These are phyloP conservation scores for Andrena dorsata DNA, from an alignment of 2,888 invertebrate species.

Conservation along the genomic window DNA sequence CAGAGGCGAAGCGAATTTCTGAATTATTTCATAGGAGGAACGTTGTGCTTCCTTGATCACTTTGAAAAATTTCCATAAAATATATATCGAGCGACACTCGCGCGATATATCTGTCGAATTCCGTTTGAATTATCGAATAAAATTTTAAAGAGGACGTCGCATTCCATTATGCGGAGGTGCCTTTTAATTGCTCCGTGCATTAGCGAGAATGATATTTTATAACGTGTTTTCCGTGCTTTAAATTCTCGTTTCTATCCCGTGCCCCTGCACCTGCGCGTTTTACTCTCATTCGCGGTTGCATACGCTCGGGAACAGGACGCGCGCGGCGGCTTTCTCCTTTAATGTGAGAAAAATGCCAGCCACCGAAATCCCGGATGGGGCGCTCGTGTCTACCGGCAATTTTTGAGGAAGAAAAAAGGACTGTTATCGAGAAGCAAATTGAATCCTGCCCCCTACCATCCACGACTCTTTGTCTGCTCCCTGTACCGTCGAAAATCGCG, in stretches of 20 bases:
- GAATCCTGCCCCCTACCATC: constrained; percentile 15
- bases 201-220: not conserved
- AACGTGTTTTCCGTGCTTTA: not conserved
- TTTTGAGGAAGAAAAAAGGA: not conserved
- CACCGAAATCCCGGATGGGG: not conserved
- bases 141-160: not conserved
- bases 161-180: not conserved
- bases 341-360: not conserved
- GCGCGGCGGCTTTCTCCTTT: not conserved
- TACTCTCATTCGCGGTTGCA: not conserved
- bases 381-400: constrained; percentile 24
- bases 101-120: not conserved
- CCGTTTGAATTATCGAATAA: not conserved
- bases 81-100: not conserved
- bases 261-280: not conserved
- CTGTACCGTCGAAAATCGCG: constrained; percentile 26
- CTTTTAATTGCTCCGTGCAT: constrained; percentile 12
- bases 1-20: not conserved
- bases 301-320: not conserved
- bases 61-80: not conserved
- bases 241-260: not conserved
- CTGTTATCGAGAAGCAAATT: constrained; percentile 38
- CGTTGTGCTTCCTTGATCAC: not conserved
- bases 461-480: constrained; percentile 18
- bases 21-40: constrained; percentile 1